Percentiles rank a stretch among this genome's conserved stretches.
These are phyloP conservation scores for Acronicta psi DNA, from an alignment of 2,888 invertebrate species.

Conservation along the genomic window DNA sequence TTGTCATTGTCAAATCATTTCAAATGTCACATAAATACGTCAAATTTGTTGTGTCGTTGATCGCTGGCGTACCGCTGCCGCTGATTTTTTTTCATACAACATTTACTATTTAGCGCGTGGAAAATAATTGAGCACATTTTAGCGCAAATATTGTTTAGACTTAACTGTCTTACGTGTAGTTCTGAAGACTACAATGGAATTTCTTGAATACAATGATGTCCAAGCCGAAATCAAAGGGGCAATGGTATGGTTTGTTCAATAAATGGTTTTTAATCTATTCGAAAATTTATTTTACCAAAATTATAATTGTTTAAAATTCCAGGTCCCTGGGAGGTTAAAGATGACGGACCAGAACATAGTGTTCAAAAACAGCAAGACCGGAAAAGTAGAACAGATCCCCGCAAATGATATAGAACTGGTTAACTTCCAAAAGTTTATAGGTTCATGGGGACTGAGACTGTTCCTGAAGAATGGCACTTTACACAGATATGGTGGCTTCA, in stretches of 20 bases:
- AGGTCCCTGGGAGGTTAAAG: slow-evolving; percentile 97
- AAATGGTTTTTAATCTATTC: slow-evolving; percentile 1
- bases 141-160: not conserved
- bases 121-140: slow-evolving; percentile 36
- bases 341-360: slow-evolving; percentile 96
- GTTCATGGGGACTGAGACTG: slow-evolving; percentile 96
- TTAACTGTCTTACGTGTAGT: not conserved
- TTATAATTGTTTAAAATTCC: slow-evolving; percentile 47
- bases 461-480: slow-evolving; percentile 96
- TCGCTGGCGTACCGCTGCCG: slow-evolving; percentile 32
- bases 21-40: slow-evolving; percentile 17
- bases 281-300: slow-evolving; percentile 4
- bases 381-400: slow-evolving; percentile 97
- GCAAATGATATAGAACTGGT: slow-evolving; percentile 96
- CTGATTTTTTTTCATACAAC: slow-evolving; percentile 36
- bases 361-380: slow-evolving; percentile 98
- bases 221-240: slow-evolving; percentile 95
- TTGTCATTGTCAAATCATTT: not conserved
- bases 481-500: slow-evolving; percentile 98
- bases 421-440: slow-evolving; percentile 97
- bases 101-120: slow-evolving; percentile 53
- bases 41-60: slow-evolving; percentile 45
- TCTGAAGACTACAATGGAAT: slow-evolving; percentile 90
- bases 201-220: slow-evolving; percentile 96
- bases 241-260: slow-evolving; percentile 89